Evolutionary conservation across 1,140 invertebrate species (phyloP), one percentile per base, ranked within the genome.

Genomic region (Bicyclus anynana): DNA sequence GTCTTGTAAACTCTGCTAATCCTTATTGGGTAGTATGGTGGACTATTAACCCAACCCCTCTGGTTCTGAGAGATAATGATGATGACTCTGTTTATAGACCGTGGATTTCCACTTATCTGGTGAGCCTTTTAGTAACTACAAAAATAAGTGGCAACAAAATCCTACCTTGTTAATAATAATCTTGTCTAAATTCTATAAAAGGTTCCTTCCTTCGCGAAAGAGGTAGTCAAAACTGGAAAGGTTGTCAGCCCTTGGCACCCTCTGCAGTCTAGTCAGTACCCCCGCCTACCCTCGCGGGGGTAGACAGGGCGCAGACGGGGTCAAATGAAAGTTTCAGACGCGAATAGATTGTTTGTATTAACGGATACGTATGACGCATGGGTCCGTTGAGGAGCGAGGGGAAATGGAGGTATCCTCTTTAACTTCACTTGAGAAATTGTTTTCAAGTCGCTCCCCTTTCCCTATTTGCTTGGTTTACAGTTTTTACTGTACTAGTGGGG

Each of bases 281-380:
- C 47, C 46, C 35, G 33, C 47, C 53, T 62, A 56, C 60, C 47
- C 56, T 53, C 37, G 55, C 35, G 59, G 55, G 62, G 63, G 55
- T 49, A 53, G 61, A 56, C 53, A 49, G 67, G 68, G 63, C 54
- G 71, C 44, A 70, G 72, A 74, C 70, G 67, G 74, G 68, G 72
- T 73, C 65, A 69, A 66, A 76, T 79, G 76, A 76, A 83, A 79
- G 62, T 79, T 80, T 80, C 71, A 79, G 73, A 65, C 72, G 62
- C 48, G 59, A 54, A 72, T 59, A 72, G 52, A 67, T 65, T 69
- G 69, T 67, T 63, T 59, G 59, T 59, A 63, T 54, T 62, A 65
- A 47, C 60, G 66, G 63, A 67, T 69, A 58, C 40, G 46, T 69
- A 47, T 59, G 57, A 70, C 62, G 53, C 71, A 69, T 46, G 40